A percentile compares a stretch with the other conserved stretches of the same genome.
phyloP scores from a whole-genome alignment of 2,113 vertebrate species.

The Hypocryptadius cinnamomeus region DNA sequence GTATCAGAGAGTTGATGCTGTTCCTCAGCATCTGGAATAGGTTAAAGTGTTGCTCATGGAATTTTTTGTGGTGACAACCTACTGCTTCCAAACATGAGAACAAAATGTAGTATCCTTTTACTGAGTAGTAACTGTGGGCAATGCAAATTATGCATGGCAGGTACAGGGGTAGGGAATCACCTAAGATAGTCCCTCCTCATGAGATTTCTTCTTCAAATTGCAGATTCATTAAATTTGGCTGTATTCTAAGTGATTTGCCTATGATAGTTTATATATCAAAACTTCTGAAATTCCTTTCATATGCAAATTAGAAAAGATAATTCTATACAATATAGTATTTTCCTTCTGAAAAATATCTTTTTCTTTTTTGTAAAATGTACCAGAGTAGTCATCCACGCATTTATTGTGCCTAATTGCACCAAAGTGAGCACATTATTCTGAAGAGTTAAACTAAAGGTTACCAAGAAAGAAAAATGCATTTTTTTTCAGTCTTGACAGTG shows the following conservation, averaged over 20 bases:
- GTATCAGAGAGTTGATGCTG: background rate
- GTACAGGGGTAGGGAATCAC: background rate
- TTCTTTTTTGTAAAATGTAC: background rate
- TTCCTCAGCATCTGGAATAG: background rate
- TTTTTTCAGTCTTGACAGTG: background rate
- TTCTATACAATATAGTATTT: background rate
- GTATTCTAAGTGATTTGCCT: background rate
- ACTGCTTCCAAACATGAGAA: background rate
- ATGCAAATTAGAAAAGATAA: background rate
- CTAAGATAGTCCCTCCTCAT: background rate
- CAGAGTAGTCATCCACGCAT: background rate
- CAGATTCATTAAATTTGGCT: background rate
- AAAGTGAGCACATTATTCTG: background rate
- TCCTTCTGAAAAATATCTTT: background rate
- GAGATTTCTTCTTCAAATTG: background rate
- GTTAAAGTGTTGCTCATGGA: background rate
- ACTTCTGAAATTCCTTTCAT: background rate
- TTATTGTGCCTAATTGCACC: background rate
- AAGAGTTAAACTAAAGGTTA: conserved; percentile 13
- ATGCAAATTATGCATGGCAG: background rate
- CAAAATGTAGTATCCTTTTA: background rate
- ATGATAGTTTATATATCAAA: background rate
- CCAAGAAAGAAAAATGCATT: background rate
- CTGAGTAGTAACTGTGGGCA: background rate
- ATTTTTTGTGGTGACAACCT: background rate